These are phyloP conservation scores for Parotocinclus haroldoi DNA, from an alignment of 2,797 vertebrate genomes.

Conservation along the genomic window DNA sequence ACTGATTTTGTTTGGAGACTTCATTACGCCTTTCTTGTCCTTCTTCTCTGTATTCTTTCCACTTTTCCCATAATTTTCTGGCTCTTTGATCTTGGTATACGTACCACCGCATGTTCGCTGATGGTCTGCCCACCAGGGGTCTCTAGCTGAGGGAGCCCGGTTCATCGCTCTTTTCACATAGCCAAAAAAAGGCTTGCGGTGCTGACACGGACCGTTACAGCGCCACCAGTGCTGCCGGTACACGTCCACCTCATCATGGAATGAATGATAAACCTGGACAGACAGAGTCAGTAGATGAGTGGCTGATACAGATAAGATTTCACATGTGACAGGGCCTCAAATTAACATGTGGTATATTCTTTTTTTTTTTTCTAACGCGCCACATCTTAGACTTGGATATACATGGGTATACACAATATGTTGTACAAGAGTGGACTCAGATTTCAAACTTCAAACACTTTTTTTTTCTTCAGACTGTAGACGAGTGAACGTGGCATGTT, in stretches of 20 bases:
- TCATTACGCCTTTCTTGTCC: slow-evolving; percentile 41
- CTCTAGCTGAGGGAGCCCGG: slow-evolving; percentile 83
- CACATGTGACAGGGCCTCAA: too few species aligned
- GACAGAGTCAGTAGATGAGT: not conserved
- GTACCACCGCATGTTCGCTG: slow-evolving; percentile 82
- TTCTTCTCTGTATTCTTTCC: slow-evolving; percentile 57
- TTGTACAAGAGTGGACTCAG: too few species aligned
- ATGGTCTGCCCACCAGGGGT: slow-evolving; percentile 92
- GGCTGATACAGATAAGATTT: too few species aligned
- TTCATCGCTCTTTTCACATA: slow-evolving; percentile 92
- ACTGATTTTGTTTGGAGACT: slow-evolving; percentile 40
- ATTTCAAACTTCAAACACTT: too few species aligned
- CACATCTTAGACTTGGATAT: too few species aligned
- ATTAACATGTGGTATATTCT: too few species aligned
- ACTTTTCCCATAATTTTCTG: slow-evolving; percentile 83
- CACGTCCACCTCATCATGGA: slow-evolving; percentile 85
- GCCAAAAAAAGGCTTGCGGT: slow-evolving; percentile 81
- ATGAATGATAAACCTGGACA: slow-evolving; percentile 83
- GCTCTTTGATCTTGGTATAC: slow-evolving; percentile 87
- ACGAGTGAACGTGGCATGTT: too few species aligned
- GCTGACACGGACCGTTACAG: slow-evolving; percentile 85
- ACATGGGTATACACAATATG: not conserved
- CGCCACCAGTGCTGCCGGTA: slow-evolving; percentile 98
- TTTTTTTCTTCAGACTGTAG: too few species aligned
- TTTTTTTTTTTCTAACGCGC: too few species aligned